These are phyloP conservation scores for Griposia aprilina DNA, from an alignment of 2,888 invertebrate species.

Conservation along the genomic window DNA sequence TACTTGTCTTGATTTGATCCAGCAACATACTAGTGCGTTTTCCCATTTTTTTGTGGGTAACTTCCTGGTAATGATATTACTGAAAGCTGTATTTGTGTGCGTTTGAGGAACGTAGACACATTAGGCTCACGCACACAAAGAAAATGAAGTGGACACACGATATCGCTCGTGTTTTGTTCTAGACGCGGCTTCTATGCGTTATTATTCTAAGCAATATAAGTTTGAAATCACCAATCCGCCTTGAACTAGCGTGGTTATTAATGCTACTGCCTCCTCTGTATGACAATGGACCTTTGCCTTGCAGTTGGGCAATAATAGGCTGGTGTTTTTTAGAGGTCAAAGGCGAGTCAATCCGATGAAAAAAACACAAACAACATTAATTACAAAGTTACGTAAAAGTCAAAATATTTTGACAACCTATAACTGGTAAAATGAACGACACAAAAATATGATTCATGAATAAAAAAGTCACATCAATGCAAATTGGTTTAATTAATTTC, in stretches of 20 bases:
- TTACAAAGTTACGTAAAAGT: constrained; percentile 11
- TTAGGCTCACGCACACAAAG: too few relatives aligned
- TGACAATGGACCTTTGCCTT: not conserved
- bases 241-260: not conserved
- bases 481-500: constrained; percentile 58
- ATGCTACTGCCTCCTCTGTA: not conserved
- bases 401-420: constrained; percentile 36
- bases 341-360: not conserved
- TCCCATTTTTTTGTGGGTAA: too few relatives aligned
- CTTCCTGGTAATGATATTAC: too few relatives aligned
- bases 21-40: too few relatives aligned
- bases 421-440: constrained; percentile 8
- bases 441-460: constrained; percentile 51
- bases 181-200: too few relatives aligned
- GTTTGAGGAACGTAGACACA: too few relatives aligned
- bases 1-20: too few relatives aligned
- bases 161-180: too few relatives aligned
- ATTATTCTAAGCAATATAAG: not conserved
- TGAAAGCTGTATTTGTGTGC: too few relatives aligned
- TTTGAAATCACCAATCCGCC: not conserved
- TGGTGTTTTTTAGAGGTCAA: not conserved
- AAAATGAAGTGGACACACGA: too few relatives aligned
- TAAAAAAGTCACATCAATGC: constrained; percentile 59
- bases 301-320: not conserved
- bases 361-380: constrained; percentile 3